Evolutionary conservation across 1,140 invertebrate species (phyloP), one percentile per base, ranked within the genome.

Genomic region (Anadara kagoshimensis): DNA sequence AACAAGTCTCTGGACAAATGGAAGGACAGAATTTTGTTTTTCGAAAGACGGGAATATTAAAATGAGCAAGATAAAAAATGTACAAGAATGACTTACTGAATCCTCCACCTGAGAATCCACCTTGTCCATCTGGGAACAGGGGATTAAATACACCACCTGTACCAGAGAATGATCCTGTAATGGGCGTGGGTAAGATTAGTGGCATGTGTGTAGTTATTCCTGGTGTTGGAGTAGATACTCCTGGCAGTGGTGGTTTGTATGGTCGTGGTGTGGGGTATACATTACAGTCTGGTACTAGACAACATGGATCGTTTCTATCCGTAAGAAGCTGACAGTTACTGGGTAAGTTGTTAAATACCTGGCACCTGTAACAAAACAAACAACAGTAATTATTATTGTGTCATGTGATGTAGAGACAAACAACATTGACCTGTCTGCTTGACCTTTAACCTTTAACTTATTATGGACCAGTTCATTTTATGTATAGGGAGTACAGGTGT

Each of bases 251-350:
- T 11, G 61, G 53, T 41, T 67, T 63, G 14, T 69, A 41, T 61
- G 76, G 73, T 22, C 63, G 64, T 24, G 79, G 79, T 36, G 78
- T 79, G 0, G 61, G 66, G 49, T 71, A 69, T 16, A 49, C 57
- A 67, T 81, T 79, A 63, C 80, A 82, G 56, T 79, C 75, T 41
- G 80, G 80, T 7, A 79, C 68, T 47, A 78, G 24, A 73, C 79
- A 81, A 53, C 79, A 81, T 14, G 65, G 36, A 64, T 78, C 75
- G 43, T 62, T 57, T 22, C 67, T 72, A 59, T 78, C 70, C 5
- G 72, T 54, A 43, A 67, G 69, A 47, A 81, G 51, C 49, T 44
- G 63, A 53, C 79, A 81, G 18, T 43, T 51, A 44, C 62, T 68
- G 5, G 36, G 57, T 20, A 76, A n/a, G 26, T 76, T 70, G 43